Percentiles rank a stretch among this genome's conserved stretches.
These are phyloP conservation scores for Dallia pectoralis DNA, from an alignment of 2,797 vertebrate species.

Conservation along the genomic window DNA sequence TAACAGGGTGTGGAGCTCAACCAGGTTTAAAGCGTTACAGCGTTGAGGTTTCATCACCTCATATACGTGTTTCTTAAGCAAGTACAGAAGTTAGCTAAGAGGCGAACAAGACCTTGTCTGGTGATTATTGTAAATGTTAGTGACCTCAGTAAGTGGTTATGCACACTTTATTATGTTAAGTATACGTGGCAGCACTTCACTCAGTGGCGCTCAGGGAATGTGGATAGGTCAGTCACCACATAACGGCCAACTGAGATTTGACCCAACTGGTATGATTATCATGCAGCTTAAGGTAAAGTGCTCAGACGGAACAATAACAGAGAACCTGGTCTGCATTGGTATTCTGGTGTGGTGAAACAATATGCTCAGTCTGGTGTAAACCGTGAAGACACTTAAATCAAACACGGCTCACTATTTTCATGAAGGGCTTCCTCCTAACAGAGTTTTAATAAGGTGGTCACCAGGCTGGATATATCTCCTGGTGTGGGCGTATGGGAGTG, in stretches of 20 bases:
- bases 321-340: no score
- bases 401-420: not conserved
- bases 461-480: not conserved
- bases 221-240: no score
- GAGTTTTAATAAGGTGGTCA: not conserved
- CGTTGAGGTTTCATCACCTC: not conserved
- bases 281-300: no score
- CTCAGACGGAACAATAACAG: no score
- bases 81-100: not conserved
- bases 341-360: not conserved
- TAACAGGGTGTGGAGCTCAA: no score
- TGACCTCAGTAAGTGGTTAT: not conserved
- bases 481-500: not conserved
- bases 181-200: not conserved
- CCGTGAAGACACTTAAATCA: not conserved
- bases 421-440: not conserved
- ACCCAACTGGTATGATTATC: no score
- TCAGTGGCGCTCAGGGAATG: not conserved
- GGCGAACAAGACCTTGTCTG: not conserved
- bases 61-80: not conserved
- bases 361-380: not conserved
- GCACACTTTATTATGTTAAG: not conserved
- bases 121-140: not conserved
- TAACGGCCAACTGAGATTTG: no score
- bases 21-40: no score